Base-by-base conservation (phyloP, 1,140 invertebrate species). In the Hylaeus volcanicus region DNA sequence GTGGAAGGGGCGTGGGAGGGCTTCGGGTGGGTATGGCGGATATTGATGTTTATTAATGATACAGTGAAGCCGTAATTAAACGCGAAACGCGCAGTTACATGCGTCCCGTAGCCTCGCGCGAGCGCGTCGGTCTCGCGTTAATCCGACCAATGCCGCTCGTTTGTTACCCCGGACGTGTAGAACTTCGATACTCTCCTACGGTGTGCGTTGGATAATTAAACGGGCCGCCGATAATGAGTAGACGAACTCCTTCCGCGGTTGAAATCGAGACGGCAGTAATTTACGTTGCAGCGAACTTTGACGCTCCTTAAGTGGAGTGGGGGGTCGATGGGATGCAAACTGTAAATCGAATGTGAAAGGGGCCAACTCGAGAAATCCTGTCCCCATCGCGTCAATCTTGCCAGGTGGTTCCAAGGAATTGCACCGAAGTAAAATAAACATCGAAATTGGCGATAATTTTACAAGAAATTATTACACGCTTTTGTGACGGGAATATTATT, bases 171-270 rank as follows among this genome's bases (percentile, higher is more conserved):
- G 41, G 66, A 72, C 61, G 5, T 2, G 15, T 53, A 37, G 51
- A 78, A 82, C 56, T 82, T 73, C 75, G 63, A 61, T 55, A 37
- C 65, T 77, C 73, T 9, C 41, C 8, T 15, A 26, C 9, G 39
- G 53, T 63, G n/a, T 56, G 76, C 69, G 64, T 70, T 63, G 63
- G 81, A 63, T 82, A 79, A 82, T 82, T 82, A 82, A 82, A 79
- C 81, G 76, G 72, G 55, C 77, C 76, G 69, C 56, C 78, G 79
- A 83, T 86, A 86, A 86, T 81, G 79, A 81, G 58, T 82, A 55
- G 51, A 65, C 74, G 82, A 75, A 83, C 72, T 66, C 73, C 51
- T 55, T 4, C 26, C 64, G 81, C 71, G 14, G 56, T 79, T 61
- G 77, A 73, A 75, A 74, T 83, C 55, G 76, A 79, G 81, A 83